Evolutionary conservation across 2,888 invertebrate genomes (phyloP).

Genomic region (Lordiphosa andalusiaca): DNA sequence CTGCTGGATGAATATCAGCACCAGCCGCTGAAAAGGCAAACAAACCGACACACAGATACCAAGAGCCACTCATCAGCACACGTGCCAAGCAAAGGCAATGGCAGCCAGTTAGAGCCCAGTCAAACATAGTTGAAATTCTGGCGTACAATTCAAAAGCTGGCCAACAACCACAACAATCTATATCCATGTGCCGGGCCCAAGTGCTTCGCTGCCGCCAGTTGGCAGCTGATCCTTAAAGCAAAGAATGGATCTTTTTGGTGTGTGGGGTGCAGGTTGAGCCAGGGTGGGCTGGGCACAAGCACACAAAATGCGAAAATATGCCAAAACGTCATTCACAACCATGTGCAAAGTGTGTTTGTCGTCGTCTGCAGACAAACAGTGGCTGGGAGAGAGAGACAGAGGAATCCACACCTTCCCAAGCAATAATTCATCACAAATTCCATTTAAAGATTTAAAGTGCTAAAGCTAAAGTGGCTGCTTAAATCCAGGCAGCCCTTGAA

Average conservation of each 20-base stretch:
- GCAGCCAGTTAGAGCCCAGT: slow-evolving; percentile 27
- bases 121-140: slow-evolving; percentile 40
- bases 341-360: slow-evolving; percentile 36
- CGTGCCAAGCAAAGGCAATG: slow-evolving; percentile 21
- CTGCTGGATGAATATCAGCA: slow-evolving; percentile 28
- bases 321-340: slow-evolving; percentile 44
- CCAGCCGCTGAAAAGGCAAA: slow-evolving; percentile 36
- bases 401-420: slow-evolving; percentile 25
- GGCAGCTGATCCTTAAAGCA: slow-evolving; percentile 42
- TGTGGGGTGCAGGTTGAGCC: too few relatives aligned
- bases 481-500: not conserved
- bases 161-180: slow-evolving; percentile 33
- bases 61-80: slow-evolving; percentile 33
- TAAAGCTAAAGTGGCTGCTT: slow-evolving; percentile 24
- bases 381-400: not conserved
- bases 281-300: too few relatives aligned
- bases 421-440: slow-evolving; percentile 31
- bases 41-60: slow-evolving; percentile 23
- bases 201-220: slow-evolving; percentile 17
- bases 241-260: slow-evolving; percentile 10
- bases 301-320: slow-evolving; percentile 40
- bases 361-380: slow-evolving; percentile 1
- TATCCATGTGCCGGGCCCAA: slow-evolving; percentile 13
- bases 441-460: too few relatives aligned
- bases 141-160: slow-evolving; percentile 33